These are phyloP conservation scores for Sebastes matsubarae DNA, from an alignment of 2,797 vertebrate genomes.

Conservation along the genomic window DNA sequence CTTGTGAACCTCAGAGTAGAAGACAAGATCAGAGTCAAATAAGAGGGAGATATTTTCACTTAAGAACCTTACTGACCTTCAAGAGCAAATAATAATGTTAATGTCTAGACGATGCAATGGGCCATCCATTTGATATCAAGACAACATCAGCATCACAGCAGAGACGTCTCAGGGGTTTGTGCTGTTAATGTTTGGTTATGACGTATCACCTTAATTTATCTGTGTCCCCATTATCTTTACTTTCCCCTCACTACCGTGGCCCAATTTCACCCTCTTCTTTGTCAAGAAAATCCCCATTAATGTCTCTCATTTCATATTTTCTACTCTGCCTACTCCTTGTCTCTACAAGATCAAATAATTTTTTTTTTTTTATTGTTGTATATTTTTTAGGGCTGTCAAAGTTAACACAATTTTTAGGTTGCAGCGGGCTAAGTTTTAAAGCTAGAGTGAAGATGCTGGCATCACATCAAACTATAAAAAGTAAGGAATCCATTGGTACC, in stretches of 20 bases:
- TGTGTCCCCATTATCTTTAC: not conserved
- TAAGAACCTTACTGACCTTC: not conserved
- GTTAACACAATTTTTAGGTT: too few relatives aligned
- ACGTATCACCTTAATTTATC: not conserved
- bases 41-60: not conserved
- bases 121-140: not conserved
- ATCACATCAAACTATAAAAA: too few relatives aligned
- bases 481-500: too few relatives aligned
- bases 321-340: not conserved
- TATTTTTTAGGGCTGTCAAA: not conserved
- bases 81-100: not conserved
- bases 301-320: not conserved
- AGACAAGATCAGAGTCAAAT: not conserved
- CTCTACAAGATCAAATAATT: not conserved
- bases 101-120: not conserved
- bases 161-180: not conserved
- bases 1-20: not conserved
- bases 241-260: not conserved
- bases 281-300: not conserved
- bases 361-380: not conserved
- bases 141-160: not conserved
- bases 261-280: not conserved
- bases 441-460: too few relatives aligned
- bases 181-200: not conserved
- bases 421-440: rapidly evolving